These are phyloP conservation scores for Elegia similella DNA, from an alignment of 2,888 invertebrate species.

Conservation along the genomic window DNA sequence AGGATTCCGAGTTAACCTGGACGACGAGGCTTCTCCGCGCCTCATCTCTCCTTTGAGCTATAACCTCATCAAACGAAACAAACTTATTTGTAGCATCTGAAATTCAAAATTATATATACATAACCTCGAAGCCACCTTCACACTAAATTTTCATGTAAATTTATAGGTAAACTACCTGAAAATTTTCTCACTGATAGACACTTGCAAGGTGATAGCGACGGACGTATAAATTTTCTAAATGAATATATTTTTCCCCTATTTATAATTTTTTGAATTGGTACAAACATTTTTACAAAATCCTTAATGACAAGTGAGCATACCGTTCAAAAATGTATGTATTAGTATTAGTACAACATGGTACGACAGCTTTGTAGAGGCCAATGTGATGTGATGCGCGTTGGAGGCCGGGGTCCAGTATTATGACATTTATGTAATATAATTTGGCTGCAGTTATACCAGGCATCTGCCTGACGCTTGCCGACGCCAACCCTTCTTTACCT, in stretches of 20 bases:
- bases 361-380: too few relatives aligned
- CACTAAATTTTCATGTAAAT: constrained; percentile 23
- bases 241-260: constrained; percentile 53
- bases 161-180: constrained; percentile 50
- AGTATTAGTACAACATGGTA: too few relatives aligned
- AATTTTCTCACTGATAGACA: constrained; percentile 49
- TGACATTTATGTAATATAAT: too few relatives aligned
- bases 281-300: constrained; percentile 56
- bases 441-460: too few relatives aligned
- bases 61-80: constrained; percentile 80
- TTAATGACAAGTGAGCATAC: constrained; percentile 15
- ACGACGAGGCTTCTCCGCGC: constrained; percentile 87
- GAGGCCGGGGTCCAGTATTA: too few relatives aligned
- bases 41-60: constrained; percentile 82
- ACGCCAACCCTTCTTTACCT: too few relatives aligned
- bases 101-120: constrained; percentile 46
- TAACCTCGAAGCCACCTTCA: constrained; percentile 61
- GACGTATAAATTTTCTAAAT: constrained; percentile 48
- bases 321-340: constrained; percentile 1
- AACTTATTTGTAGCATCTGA: constrained; percentile 59
- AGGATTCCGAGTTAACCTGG: constrained; percentile 88
- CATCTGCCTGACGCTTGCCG: too few relatives aligned
- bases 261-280: constrained; percentile 58
- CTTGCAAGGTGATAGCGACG: constrained; percentile 44
- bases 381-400: too few relatives aligned